Evolutionary conservation across 2,888 invertebrate genomes (phyloP).

Genomic region (Epistrophe grossulariae): DNA sequence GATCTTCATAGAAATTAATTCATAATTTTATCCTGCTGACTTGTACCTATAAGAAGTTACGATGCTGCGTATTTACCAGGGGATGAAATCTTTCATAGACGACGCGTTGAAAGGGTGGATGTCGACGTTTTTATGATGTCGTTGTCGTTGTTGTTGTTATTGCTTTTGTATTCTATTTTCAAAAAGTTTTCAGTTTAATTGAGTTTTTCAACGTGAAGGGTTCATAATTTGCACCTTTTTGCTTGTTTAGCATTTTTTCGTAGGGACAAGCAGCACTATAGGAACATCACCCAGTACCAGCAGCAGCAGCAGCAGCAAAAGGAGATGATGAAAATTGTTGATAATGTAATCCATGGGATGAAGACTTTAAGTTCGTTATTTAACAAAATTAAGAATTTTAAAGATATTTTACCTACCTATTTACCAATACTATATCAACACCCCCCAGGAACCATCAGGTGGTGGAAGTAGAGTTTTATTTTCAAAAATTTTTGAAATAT

Average conservation of each 20-base stretch:
- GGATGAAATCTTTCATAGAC: constrained; percentile 9
- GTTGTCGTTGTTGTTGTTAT: constrained; percentile 34
- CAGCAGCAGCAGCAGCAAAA: not conserved
- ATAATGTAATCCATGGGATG: constrained; percentile 62
- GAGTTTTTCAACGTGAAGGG: constrained; percentile 81
- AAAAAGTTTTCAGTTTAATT: constrained; percentile 82
- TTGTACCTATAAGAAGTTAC: constrained; percentile 19
- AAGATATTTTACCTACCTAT: constrained; percentile 37
- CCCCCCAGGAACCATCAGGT: not conserved
- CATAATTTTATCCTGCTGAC: constrained; percentile 65
- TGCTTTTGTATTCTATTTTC: constrained; percentile 65
- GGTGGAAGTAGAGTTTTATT: constrained; percentile 3
- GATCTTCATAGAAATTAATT: constrained; percentile 65
- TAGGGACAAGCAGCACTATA: no score
- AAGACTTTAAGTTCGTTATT: constrained; percentile 61
- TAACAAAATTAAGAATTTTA: constrained; percentile 50
- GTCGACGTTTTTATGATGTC: not conserved
- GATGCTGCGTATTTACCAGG: constrained; percentile 11
- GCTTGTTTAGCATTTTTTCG: constrained; percentile 50
- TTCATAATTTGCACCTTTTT: constrained; percentile 73
- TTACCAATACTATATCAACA: not conserved
- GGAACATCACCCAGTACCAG: no score
- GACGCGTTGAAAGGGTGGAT: constrained; percentile 27
- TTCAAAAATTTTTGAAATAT: constrained; percentile 24
- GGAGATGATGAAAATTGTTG: constrained; percentile 50